Base-by-base conservation (phyloP, 2,113 vertebrate species). In the Myotis lucifugus region DNA sequence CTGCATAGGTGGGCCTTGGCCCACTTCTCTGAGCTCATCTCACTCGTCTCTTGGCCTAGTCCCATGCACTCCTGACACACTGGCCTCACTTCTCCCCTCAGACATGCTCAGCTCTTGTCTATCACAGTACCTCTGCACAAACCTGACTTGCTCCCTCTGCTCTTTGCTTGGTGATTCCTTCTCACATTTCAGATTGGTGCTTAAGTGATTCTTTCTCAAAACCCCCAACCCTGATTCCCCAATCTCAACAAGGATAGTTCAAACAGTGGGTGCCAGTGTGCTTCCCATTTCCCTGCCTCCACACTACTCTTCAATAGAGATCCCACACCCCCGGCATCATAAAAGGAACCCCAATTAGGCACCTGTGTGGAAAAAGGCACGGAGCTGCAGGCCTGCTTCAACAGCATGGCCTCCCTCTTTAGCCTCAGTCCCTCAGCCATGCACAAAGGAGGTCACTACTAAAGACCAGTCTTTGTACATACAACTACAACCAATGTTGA, bases 171-270 rank as follows among this genome's bases (percentile, higher is more conserved):
- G 25, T 23, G 8, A 69, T 13, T 82, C 61, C 67, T 76, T 67
- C 70, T 69, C 34, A 42, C 1, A 5, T 25, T 85, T 77, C 56
- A 84, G 37, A 18, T 27, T 70, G 48, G 32, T 34, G 25, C 27
- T 90, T 85, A 81, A 48, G 70, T n/a, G 5, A 85, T 42, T 79
- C 85, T 64, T 66, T 69, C 82, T 82, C 86, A 91, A 95, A 72
- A 85, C 8, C 19, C 3, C 73, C 4, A 18, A 29, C 32, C n/a
- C 54, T 0, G 1, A 27, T n/a, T 32, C 48, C 21, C 14, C 8
- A 56, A 50, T 50, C 9, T 27, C 61, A 88, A 79, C 7, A 61
- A 72, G 23, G 17, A 89, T 48, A 95, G 42, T 5, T 70, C 48
- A 61, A 67, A 88, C 12, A 34, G 14, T 0, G 3, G 67, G 5